Base-by-base conservation (phyloP, 1,140 invertebrate species). In the Luehdorfia chinensis region DNA sequence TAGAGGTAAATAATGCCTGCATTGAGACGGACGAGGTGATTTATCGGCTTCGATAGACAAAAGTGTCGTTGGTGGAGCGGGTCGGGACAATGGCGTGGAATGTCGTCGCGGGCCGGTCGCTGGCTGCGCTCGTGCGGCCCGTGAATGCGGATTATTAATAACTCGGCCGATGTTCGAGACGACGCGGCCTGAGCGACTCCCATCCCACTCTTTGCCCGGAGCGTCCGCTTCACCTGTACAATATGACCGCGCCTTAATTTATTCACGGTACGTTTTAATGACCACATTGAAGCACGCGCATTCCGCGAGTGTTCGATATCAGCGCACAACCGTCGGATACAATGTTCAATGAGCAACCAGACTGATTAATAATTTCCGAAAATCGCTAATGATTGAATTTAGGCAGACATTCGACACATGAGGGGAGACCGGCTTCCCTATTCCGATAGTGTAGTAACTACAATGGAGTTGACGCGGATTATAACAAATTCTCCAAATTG, bases 61-160 rank as follows among this genome's bases (percentile, higher is more conserved):
- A 79, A 81, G 75, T 79, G 72, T 85, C 71, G 75, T 76, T 74
- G 67, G 73, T 73, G 76, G 67, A 72, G 71, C 72, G 14, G 50
- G 63, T 50, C 53, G 66, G 66, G 63, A 85, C 81, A 85, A 85
- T 84, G 75, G 63, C 52, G 50, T 69, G 81, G 81, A 84, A 85
- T 85, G 81, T 81, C 75, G 78, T 75, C 72, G 72, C 69, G 57
- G 63, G 62, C 66, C 65, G n/a, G n/a, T n/a, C 63, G 64, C 55
- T 52, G 51, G 59, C 55, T 47, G 57, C 65, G 72, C 75, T 75
- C 76, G 75, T 78, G 74, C 72, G 70, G 58, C 68, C 65, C 64
- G 62, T 80, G 69, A 77, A 79, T 77, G 78, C 77, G 69, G 71
- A 83, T 85, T 85, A 85, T 85, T 85, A 83, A 85, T 85, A 85